A percentile compares a stretch with the other conserved stretches of the same genome.
These are phyloP conservation scores for Engraulis encrasicolus DNA, from an alignment of 2,113 vertebrate genomes.

Conservation along the genomic window DNA sequence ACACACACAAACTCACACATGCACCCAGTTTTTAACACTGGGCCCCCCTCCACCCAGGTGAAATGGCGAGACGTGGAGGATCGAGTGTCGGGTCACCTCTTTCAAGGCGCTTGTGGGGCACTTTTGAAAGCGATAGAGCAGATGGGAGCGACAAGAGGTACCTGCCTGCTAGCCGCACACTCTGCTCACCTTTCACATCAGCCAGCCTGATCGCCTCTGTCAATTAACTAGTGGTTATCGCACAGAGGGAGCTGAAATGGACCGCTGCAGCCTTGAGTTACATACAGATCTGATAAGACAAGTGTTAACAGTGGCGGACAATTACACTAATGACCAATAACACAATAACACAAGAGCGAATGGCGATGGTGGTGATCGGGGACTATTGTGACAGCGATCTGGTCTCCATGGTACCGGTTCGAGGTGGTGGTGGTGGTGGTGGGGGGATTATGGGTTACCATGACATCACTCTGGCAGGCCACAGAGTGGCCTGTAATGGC, in stretches of 20 bases:
- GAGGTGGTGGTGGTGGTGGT: background rate
- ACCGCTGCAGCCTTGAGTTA: background rate
- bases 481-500: background rate
- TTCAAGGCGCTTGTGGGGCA: constrained; percentile 17
- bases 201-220: background rate
- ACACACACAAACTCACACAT: constrained; percentile 6
- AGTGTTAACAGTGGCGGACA: background rate
- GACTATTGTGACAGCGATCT: background rate
- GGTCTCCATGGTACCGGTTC: background rate
- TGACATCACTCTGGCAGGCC: constrained; percentile 5
- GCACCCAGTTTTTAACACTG: background rate
- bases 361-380: background rate
- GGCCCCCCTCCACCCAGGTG: constrained; percentile 1
- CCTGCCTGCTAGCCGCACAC: background rate
- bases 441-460: background rate
- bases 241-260: background rate
- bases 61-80: constrained; percentile 1
- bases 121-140: constrained; percentile 21
- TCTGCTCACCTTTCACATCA: background rate
- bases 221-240: background rate
- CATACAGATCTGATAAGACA: background rate
- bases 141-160: constrained; percentile 5
- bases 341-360: background rate
- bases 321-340: background rate
- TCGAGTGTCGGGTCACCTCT: background rate